Conservation (phyloP, 2,888 invertebrate genomes). For the Anticlea derivata region DNA sequence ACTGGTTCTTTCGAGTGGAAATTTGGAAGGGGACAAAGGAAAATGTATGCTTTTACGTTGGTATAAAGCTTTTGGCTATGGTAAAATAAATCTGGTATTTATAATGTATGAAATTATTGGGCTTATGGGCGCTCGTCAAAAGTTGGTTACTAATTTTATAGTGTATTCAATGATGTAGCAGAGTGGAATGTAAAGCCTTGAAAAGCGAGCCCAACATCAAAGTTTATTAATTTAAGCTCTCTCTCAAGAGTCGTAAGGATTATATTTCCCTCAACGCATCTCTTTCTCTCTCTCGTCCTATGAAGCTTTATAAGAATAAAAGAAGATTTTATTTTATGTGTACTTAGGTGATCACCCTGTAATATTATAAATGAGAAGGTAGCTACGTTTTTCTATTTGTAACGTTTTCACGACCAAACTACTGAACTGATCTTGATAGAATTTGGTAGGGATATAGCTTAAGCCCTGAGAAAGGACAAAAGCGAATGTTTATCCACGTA, state of each 20-base stretch:
- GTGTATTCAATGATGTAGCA: conserved; percentile 26
- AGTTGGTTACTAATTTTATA: conserved; percentile 37
- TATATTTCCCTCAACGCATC: neutral
- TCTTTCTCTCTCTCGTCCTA: too few species aligned
- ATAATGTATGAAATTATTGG: conserved; percentile 33
- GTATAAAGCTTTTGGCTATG: conserved; percentile 29
- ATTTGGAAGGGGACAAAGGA: conserved; percentile 37
- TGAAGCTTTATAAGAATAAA: too few species aligned
- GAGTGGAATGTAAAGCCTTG: neutral
- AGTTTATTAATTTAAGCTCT: neutral
- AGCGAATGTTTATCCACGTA: too few species aligned
- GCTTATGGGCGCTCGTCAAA: conserved; percentile 27
- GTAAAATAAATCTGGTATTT: conserved; percentile 24
- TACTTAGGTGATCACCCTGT: too few species aligned
- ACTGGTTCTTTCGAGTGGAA: conserved; percentile 35
- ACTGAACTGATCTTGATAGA: too few species aligned
- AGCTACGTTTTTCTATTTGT: too few species aligned
- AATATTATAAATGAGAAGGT: too few species aligned
- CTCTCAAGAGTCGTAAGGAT: neutral
- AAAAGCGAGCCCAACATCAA: neutral
- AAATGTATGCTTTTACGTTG: conserved; percentile 46
- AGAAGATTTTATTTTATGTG: too few species aligned
- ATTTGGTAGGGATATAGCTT: too few species aligned
- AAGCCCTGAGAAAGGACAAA: too few species aligned
- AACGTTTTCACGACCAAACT: too few species aligned